Evolutionary conservation across 2,113 vertebrate genomes (phyloP), one percentile per base, ranked within the genome.

Genomic region (Leptobrachium ailaonicum): DNA sequence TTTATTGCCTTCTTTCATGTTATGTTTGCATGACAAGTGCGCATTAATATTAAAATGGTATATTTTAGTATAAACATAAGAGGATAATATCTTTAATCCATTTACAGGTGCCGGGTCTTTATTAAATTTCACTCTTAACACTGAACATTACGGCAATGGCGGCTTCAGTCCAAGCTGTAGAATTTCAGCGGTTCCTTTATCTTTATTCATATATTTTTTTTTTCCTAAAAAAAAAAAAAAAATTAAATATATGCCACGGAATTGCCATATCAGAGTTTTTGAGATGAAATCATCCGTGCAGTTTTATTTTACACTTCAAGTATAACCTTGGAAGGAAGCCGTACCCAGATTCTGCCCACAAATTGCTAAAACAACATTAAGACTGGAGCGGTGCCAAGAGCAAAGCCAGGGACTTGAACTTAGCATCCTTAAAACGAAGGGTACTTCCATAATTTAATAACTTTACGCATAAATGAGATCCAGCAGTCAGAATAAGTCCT

Each of bases 281-380:
- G 14, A 74, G 20, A 53, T 54, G 71, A 72, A 79, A 73, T 56
- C 60, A 83, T 87, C 82, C 82, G 82, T 86, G 84, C 60, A 83
- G 58, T 82, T 87, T 87, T 89, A 87, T 82, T 88, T 84, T 82
- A 88, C 78, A 88, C 86, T 79, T 86, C 66, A 82, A 84, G 77
- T 85, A 13, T 41, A 83, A 82, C 80, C 68, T 83, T 88, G 83
- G 85, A 89, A 87, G 86, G 85, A 83, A 80, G 81, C 85, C 88
- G 83, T 86, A 85, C 85, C 73, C 85, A 87, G 88, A 88, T 77
- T 41, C 84, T 85, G 74, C 83, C 87, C 87, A 85, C 87, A 90
- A 90, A 90, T 89, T 89, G 87, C 86, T 89, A 84, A 90, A 87
- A 88, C 87, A 90, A 89, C 89, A 90, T 41, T 84, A 80, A 86